These are phyloP conservation scores for Amiota minor DNA, from an alignment of 2,888 invertebrate genomes.

Conservation along the genomic window DNA sequence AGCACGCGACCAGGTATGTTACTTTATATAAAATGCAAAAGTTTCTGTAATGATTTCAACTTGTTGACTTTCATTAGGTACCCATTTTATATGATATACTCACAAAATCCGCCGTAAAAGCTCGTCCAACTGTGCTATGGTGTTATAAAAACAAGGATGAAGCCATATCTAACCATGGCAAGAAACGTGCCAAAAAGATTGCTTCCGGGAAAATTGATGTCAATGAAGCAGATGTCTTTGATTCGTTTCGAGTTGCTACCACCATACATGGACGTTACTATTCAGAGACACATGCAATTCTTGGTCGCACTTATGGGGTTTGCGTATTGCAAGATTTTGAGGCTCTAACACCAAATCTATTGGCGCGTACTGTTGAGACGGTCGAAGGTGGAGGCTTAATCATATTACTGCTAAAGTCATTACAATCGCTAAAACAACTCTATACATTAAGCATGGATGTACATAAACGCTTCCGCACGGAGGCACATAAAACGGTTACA, in stretches of 20 bases:
- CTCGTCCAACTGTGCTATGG: constrained; percentile 96
- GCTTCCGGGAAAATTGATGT: constrained; percentile 90
- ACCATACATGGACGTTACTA: constrained; percentile 98
- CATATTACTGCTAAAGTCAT: constrained; percentile 87
- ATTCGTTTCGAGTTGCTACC: constrained; percentile 95
- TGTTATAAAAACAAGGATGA: constrained; percentile 97
- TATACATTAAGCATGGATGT: constrained; percentile 99
- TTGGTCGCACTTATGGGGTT: constrained; percentile 97
- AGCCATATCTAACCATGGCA: constrained; percentile 91
- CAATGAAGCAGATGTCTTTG: constrained; percentile 96
- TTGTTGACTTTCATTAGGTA: constrained; percentile 77
- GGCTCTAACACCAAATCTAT: constrained; percentile 95
- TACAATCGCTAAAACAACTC: constrained; percentile 92
- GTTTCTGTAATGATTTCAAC: neutral
- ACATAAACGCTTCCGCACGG: constrained; percentile 92
- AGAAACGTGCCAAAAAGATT: constrained; percentile 94
- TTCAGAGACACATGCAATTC: constrained; percentile 96
- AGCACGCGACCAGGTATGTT: constrained; percentile 90
- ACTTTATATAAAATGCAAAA: neutral
- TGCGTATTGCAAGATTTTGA: constrained; percentile 98
- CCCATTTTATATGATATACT: constrained; percentile 98
- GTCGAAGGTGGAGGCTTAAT: constrained; percentile 97
- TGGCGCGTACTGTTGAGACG: constrained; percentile 97
- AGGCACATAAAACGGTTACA: constrained; percentile 92
- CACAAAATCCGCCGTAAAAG: constrained; percentile 93